phyloP scores from a whole-genome alignment of 2,888 invertebrate genomes.

The Atrina japonica region DNA sequence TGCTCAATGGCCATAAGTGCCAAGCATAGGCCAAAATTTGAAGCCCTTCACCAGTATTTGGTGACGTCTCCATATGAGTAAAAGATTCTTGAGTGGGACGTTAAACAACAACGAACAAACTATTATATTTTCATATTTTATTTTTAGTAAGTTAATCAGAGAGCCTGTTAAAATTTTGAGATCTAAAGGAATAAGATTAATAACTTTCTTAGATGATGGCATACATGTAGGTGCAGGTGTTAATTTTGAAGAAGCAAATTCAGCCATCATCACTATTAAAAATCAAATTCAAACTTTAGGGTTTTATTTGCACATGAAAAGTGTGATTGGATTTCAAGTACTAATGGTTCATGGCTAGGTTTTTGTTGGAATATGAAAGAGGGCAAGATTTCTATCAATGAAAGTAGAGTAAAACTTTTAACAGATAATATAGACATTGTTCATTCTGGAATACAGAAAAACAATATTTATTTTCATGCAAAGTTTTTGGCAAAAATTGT shows the following conservation, averaged over 20 bases:
- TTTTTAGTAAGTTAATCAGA: conserved; percentile 17
- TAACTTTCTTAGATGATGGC: conserved; percentile 38
- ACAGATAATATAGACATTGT: too few species aligned
- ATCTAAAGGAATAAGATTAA: conserved; percentile 11
- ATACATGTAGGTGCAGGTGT: conserved; percentile 9
- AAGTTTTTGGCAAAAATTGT: too few species aligned
- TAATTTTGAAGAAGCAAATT: background rate
- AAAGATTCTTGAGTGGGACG: too few species aligned
- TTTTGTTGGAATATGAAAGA: too few species aligned
- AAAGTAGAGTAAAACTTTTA: conserved; percentile 17
- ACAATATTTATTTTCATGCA: too few species aligned
- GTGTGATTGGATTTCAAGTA: too few species aligned
- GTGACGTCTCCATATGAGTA: too few species aligned
- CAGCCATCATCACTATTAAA: too few species aligned
- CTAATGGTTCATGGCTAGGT: conserved; percentile 20
- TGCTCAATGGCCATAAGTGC: too few species aligned
- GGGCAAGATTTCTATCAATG: conserved; percentile 30
- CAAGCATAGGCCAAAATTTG: too few species aligned
- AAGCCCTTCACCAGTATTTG: too few species aligned
- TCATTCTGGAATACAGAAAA: conserved; percentile 25
- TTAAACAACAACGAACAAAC: too few species aligned
- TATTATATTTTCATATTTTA: conserved; percentile 30
- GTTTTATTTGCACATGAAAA: conserved; percentile 19
- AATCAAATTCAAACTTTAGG: background rate
- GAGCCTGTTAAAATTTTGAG: conserved; percentile 17